Conservation (phyloP, 2,888 invertebrate genomes). For the Spilarctia lutea region DNA sequence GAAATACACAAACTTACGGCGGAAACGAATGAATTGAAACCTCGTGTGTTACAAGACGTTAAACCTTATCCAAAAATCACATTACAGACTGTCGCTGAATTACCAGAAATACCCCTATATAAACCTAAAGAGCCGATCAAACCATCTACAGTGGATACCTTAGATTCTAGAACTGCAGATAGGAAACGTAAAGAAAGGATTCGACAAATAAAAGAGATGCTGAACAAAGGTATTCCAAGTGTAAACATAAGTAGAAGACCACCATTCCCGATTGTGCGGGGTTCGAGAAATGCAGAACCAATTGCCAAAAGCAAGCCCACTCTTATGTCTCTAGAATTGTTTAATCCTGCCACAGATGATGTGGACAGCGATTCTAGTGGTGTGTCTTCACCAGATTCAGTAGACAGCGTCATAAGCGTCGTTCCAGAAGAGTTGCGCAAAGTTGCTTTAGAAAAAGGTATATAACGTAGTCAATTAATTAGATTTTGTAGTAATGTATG, state of each 20-base stretch:
- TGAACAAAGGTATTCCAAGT: slow-evolving; percentile 90
- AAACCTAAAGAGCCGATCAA: slow-evolving; percentile 73
- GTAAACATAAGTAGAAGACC: slow-evolving; percentile 81
- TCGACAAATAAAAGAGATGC: slow-evolving; percentile 90
- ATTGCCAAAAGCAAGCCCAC: slow-evolving; percentile 90
- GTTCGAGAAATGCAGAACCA: slow-evolving; percentile 87
- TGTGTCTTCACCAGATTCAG: slow-evolving; percentile 95
- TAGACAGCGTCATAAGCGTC: slow-evolving; percentile 94
- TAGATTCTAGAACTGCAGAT: slow-evolving; percentile 81
- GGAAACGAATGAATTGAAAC: slow-evolving; percentile 76
- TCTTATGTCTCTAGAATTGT: slow-evolving; percentile 92
- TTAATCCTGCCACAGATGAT: slow-evolving; percentile 96
- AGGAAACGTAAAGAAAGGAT: slow-evolving; percentile 88
- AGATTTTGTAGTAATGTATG: not conserved
- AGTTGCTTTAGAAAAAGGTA: slow-evolving; percentile 80
- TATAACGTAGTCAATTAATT: not conserved
- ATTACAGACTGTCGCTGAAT: slow-evolving; percentile 87
- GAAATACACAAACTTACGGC: slow-evolving; percentile 83
- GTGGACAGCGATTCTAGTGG: slow-evolving; percentile 96
- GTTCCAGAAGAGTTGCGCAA: slow-evolving; percentile 87
- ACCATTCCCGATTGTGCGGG: slow-evolving; percentile 90
- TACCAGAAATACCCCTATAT: slow-evolving; percentile 88
- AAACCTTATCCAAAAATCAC: slow-evolving; percentile 87
- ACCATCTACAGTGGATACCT: slow-evolving; percentile 69
- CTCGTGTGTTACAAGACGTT: slow-evolving; percentile 80